phyloP scores from a whole-genome alignment of 2,797 vertebrate species.

The Cephalopachus bancanus region DNA sequence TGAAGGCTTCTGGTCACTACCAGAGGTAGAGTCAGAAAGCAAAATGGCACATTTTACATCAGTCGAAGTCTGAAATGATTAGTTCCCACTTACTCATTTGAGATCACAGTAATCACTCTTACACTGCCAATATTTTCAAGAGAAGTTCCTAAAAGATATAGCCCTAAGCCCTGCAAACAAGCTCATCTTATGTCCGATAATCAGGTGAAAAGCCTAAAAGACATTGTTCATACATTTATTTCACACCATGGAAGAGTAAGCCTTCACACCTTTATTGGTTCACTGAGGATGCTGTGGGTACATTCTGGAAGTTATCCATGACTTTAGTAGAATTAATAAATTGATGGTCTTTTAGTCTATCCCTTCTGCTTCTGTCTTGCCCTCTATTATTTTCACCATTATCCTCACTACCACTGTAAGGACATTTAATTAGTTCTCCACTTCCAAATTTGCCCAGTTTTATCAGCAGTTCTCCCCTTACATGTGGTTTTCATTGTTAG shows the following conservation, averaged over 20 bases:
- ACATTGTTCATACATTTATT: neutral
- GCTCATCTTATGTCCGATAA: neutral
- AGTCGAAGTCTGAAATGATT: neutral
- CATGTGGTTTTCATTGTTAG: neutral
- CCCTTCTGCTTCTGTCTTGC: neutral
- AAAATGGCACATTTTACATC: neutral
- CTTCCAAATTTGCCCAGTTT: neutral
- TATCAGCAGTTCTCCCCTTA: too few relatives aligned
- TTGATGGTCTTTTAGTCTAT: neutral
- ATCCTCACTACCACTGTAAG: neutral
- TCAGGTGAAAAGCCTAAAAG: neutral
- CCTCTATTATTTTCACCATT: neutral
- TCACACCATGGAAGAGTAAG: neutral
- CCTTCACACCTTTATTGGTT: neutral
- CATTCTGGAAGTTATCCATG: neutral
- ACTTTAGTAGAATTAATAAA: neutral
- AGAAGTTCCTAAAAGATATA: neutral
- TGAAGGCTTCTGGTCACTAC: neutral
- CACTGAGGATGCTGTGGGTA: neutral
- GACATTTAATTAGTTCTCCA: neutral
- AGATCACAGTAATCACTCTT: neutral
- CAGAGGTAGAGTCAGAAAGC: neutral
- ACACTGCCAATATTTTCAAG: neutral
- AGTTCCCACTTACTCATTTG: neutral
- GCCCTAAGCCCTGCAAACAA: neutral